A percentile compares a stretch with the other conserved stretches of the same genome.
These are phyloP conservation scores for Brachionus calyciflorus DNA, from an alignment of 1,140 invertebrate species.

Conservation along the genomic window DNA sequence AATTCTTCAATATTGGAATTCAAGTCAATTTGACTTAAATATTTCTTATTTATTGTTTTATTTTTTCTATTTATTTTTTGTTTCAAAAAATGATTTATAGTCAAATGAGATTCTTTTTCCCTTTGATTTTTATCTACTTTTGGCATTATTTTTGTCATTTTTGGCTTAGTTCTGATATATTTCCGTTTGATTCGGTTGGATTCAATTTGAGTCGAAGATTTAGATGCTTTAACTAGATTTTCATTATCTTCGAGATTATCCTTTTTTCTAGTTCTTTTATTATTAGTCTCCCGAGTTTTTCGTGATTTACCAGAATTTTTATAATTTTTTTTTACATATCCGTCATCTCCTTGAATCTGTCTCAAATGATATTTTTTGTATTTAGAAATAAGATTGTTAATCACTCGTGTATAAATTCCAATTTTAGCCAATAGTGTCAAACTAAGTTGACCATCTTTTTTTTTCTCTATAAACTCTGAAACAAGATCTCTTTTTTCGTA, in stretches of 20 bases:
- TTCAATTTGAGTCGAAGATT: not conserved
- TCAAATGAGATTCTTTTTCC: not conserved
- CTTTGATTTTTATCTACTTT: not conserved
- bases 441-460: conserved; percentile 18
- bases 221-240: not conserved
- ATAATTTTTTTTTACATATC: no score
- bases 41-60: conserved; percentile 22
- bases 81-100: conserved; percentile 1
- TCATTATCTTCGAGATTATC: not conserved
- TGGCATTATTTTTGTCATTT: not conserved
- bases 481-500: conserved; percentile 25
- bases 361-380: conserved; percentile 22
- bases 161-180: not conserved
- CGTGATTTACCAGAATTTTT: no score
- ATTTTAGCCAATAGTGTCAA: conserved; percentile 25
- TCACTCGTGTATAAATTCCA: conserved; percentile 30
- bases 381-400: conserved; percentile 28
- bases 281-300: not conserved
- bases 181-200: conserved; percentile 5
- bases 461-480: conserved; percentile 35
- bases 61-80: not conserved
- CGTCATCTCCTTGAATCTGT: not conserved
- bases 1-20: not conserved
- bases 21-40: not conserved
- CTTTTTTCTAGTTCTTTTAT: not conserved